phyloP scores from a whole-genome alignment of 37 sponge, comb jelly and placozoan species.

The Beroe ovata region DNA sequence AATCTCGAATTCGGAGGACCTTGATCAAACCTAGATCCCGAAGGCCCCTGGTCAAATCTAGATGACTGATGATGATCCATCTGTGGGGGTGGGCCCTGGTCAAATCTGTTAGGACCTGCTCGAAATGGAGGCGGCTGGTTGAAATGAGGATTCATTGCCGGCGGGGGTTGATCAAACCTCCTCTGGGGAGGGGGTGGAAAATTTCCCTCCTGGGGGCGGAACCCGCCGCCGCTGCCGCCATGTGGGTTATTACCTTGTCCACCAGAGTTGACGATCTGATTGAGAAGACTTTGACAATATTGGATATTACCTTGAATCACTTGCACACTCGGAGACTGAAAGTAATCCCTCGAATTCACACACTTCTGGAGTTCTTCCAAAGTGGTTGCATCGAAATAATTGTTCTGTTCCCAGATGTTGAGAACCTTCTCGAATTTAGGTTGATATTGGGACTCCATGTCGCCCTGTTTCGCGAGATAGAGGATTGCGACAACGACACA shows the following conservation, averaged over 20 bases:
- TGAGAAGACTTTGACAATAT: constrained; percentile 3
- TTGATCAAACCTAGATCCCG: neutral
- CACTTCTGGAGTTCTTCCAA: constrained; percentile 51
- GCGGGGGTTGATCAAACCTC: neutral
- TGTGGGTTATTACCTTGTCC: neutral
- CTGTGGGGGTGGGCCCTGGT: constrained; percentile 31
- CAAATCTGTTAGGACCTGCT: neutral
- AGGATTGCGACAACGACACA: constrained; percentile 42
- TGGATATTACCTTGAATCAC: constrained; percentile 2
- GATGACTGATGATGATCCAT: neutral
- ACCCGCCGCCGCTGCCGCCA: neutral
- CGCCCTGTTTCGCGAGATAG: constrained; percentile 34
- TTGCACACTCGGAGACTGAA: constrained; percentile 1
- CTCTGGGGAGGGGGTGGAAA: neutral
- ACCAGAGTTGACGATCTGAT: neutral
- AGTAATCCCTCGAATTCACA: constrained; percentile 29
- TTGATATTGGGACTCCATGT: neutral
- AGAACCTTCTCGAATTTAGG: constrained; percentile 53
- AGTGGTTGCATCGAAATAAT: constrained; percentile 34
- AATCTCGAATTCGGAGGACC: constrained; percentile 14
- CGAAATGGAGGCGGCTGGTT: neutral
- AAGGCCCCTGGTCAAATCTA: constrained; percentile 53
- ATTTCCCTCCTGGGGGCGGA: neutral
- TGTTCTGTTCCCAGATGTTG: constrained; percentile 49
- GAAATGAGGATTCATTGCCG: neutral